Base-by-base conservation (phyloP, 2,113 vertebrate genomes). In the Rostratula benghalensis region DNA sequence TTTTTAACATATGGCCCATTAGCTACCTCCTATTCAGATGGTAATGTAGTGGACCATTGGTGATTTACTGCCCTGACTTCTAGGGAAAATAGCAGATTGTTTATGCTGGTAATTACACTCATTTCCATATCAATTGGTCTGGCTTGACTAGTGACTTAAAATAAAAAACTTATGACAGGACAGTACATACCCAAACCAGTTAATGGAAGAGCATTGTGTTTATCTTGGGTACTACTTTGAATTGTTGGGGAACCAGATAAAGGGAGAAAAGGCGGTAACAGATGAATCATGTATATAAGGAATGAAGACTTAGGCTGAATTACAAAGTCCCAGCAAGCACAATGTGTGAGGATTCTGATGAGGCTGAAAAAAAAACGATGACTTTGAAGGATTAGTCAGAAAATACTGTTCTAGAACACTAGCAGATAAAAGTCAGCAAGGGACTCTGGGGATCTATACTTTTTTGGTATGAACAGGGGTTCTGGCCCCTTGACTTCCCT, bases 71-170 rank as follows among this genome's bases (percentile, higher is more conserved):
- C 91, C 97, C 82, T 95, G 95, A 96, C 95, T 97, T 90, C 87
- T 96, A 70, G 93, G 96, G 98, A 97, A 97, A 98, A 97, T 97
- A 98, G 97, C 97, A 97, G 97, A 97, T 98, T 98, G 97, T 98
- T 98, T 98, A 96, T 0, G 59, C 96, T 97, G 92, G 95, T 98
- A 98, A 98, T 98, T 97, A 79, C 41, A 46, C 93, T 97, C 61
- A 98, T 98, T 98, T 98, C 97, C 97, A 98, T 98, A 97, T 98
- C 97, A 98, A 98, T 98, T 88, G 89, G 64, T 96, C 94, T 53
- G 6, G 80, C 89, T 94, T 93, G 94, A 94, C 81, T 89, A 71
- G 18, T 89, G 75, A 87, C 74, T 95, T 95, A 77, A 93, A 90
- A 90, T 79, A 87, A 92, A 91, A 95, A 96, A 79, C 33, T 54